Conservation (phyloP, 2,888 invertebrate genomes). For the Drosophila fulvimacula region DNA sequence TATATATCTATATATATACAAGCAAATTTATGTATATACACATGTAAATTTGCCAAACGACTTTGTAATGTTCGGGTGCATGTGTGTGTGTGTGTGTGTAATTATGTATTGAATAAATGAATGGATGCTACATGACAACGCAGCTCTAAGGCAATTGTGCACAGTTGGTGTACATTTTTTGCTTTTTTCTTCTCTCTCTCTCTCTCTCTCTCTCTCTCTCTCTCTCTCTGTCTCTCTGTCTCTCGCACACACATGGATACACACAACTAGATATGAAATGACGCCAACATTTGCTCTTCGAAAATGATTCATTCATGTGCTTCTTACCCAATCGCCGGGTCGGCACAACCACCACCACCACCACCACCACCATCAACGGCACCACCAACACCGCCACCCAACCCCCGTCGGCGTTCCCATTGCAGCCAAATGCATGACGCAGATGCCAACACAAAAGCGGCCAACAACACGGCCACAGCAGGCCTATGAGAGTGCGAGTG, state of each 20-base stretch:
- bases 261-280: constrained; percentile 56
- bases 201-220: no score
- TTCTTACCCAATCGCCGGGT: constrained; percentile 43
- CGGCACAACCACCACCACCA: constrained; percentile 15
- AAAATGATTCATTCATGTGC: constrained; percentile 75
- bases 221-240: no score
- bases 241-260: constrained; percentile 4
- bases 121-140: constrained; percentile 33
- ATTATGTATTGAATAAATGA: constrained; percentile 53
- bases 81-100: constrained; percentile 13
- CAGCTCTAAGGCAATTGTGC: constrained; percentile 39
- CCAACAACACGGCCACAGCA: constrained; percentile 5
- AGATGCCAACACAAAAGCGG: constrained; percentile 60
- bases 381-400: constrained; percentile 13
- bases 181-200: constrained; percentile 9
- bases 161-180: constrained; percentile 21
- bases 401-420: constrained; percentile 31
- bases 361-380: neutral
- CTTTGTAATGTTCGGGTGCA: neutral
- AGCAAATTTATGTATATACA: neutral
- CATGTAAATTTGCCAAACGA: neutral
- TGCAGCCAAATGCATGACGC: constrained; percentile 75
- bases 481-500: constrained; percentile 53
- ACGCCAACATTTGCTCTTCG: constrained; percentile 71
- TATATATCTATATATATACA: neutral